Base-by-base conservation (phyloP, 2,113 vertebrate species). In the Plecotus auritus region DNA sequence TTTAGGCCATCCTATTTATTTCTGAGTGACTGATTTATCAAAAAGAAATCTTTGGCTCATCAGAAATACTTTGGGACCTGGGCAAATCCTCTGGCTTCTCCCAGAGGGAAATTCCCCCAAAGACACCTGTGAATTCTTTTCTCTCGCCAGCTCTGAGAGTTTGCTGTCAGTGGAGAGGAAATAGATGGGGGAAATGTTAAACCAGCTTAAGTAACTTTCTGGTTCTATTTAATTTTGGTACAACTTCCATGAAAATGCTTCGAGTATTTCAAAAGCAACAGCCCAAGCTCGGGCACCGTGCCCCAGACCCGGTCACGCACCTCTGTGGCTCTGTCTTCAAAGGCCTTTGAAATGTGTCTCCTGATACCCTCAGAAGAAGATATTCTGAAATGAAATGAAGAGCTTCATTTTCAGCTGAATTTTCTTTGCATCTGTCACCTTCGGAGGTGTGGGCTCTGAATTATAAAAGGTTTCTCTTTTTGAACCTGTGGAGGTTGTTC, bases 261-360 rank as follows among this genome's bases (percentile, higher is more conserved):
- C 88, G 88, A 95, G 86, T 86, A 95, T 96, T 96, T 97, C 94
- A 94, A 76, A 96, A 96, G 90, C 95, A n/a, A 5, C 82, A 88
- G 74, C 88, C 93, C 83, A 72, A 82, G 49, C 85, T 89, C 85
- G 72, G 87, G 92, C 87, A 83, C 82, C 67, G 64, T 56, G 87
- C 95, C 85, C 90, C 22, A 20, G 92, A 45, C 72, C 85, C 88
- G 74, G 61, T 90, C 95, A 61, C 69, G 72, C 90, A 92, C 92
- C 96, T 78, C 90, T 56, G 59, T 30, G 69, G 76, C 88, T 91
- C 0, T 77, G n/a, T 51, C 96, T 97, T 96, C 96, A 97, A 96
- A 97, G 94, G 61, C 85, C 95, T 97, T 97, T 97, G 97, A 96
- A 95, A 94, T 64, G 72, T 69, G 93, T 61, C 90, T 94, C 94